Evolutionary conservation across 1,140 invertebrate species (phyloP).

Genomic region (Listronotus oregonensis): DNA sequence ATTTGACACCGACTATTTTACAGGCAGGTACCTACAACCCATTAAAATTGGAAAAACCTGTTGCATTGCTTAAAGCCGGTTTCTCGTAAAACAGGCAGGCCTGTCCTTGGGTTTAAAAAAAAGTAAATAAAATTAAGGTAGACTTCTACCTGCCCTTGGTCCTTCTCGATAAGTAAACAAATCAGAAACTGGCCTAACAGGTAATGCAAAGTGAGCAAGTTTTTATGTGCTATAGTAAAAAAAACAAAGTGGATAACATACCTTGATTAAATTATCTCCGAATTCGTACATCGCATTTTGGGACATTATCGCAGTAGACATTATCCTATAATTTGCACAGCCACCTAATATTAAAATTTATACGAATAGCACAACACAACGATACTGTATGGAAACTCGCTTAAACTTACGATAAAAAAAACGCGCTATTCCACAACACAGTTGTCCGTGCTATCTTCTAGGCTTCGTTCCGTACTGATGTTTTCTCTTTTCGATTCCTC

Average conservation of each 20-base stretch:
- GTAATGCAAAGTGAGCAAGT: background rate
- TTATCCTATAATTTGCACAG: slow-evolving; percentile 45
- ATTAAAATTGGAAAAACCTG: too few species aligned
- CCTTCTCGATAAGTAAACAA: too few species aligned
- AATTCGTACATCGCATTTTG: slow-evolving; percentile 55
- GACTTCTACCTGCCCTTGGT: too few species aligned
- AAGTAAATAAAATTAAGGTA: too few species aligned
- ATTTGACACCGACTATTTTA: too few species aligned
- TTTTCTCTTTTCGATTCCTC: slow-evolving; percentile 15
- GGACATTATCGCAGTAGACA: slow-evolving; percentile 55
- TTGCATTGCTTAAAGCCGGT: too few species aligned
- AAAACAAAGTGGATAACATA: slow-evolving; percentile 41
- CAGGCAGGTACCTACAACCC: too few species aligned
- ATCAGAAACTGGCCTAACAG: too few species aligned
- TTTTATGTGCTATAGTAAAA: slow-evolving; percentile 1
- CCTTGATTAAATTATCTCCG: slow-evolving; percentile 54
- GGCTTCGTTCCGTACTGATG: slow-evolving; percentile 28
- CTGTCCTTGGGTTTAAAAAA: too few species aligned
- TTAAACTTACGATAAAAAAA: slow-evolving; percentile 41
- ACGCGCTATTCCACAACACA: slow-evolving; percentile 51
- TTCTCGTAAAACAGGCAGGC: too few species aligned
- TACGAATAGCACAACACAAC: slow-evolving; percentile 43
- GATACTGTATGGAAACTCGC: slow-evolving; percentile 52
- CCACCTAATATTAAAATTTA: slow-evolving; percentile 37
- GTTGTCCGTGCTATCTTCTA: slow-evolving; percentile 39